Conservation (phyloP, 1,140 invertebrate genomes). For the Drosophila erecta region DNA sequence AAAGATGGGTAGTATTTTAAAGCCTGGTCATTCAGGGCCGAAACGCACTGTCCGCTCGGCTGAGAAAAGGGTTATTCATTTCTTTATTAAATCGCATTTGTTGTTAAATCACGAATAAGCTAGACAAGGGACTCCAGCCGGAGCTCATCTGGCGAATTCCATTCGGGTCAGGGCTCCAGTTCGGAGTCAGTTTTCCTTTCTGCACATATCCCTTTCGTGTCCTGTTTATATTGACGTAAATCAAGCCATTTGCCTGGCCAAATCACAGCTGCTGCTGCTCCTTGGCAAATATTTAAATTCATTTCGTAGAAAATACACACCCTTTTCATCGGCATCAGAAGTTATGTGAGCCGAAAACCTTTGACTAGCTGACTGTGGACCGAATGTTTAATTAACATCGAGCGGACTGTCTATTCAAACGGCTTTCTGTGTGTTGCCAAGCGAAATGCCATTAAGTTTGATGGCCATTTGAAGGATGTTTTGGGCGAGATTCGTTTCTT, state of each 20-base stretch:
- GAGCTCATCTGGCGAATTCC: slow-evolving; percentile 31
- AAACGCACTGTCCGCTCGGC: slow-evolving; percentile 17
- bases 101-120: slow-evolving; percentile 67
- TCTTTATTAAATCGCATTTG: slow-evolving; percentile 76
- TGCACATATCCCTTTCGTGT: slow-evolving; percentile 51
- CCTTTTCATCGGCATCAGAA: slow-evolving; percentile 40
- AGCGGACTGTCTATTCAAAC: slow-evolving; percentile 28
- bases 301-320: slow-evolving; percentile 53
- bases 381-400: slow-evolving; percentile 72
- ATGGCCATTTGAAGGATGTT: slow-evolving; percentile 36
- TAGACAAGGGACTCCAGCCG: slow-evolving; percentile 31
- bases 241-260: slow-evolving; percentile 63
- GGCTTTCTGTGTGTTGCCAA: slow-evolving; percentile 26
- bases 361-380: slow-evolving; percentile 26
- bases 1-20: no score
- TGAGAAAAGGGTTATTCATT: slow-evolving; percentile 63
- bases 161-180: not conserved
- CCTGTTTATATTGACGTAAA: slow-evolving; percentile 66
- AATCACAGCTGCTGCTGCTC: slow-evolving; percentile 45
- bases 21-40: not conserved
- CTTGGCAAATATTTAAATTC: slow-evolving; percentile 73
- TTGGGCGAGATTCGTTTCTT: slow-evolving; percentile 25
- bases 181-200: slow-evolving; percentile 18
- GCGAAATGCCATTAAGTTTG: slow-evolving; percentile 55
- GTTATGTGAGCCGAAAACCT: slow-evolving; percentile 18